A percentile compares a stretch with the other conserved stretches of the same genome.
Evolutionary conservation across 1,140 invertebrate genomes (phyloP).

Genomic region (Lethocerus indicus): DNA sequence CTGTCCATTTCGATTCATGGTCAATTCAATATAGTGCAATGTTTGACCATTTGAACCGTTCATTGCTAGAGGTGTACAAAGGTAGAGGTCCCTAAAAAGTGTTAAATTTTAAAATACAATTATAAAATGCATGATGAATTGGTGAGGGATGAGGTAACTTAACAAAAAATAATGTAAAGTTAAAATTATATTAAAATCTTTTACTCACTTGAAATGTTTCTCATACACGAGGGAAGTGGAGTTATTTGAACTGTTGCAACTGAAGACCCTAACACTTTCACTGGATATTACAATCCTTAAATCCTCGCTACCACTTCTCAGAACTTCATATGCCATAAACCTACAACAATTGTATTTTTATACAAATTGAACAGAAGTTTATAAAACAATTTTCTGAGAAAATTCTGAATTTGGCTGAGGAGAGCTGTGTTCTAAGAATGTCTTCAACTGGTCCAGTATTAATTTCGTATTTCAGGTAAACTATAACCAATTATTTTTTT

Average conservation of each 20-base stretch:
- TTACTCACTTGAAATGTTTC: slow-evolving; percentile 38
- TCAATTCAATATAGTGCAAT: slow-evolving; percentile 59
- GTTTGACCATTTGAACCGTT: slow-evolving; percentile 29
- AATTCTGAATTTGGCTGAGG: neutral
- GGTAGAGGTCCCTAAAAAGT: slow-evolving; percentile 34
- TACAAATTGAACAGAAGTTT: slow-evolving; percentile 1
- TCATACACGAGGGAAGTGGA: slow-evolving; percentile 40
- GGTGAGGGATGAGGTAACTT: neutral
- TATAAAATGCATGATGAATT: neutral
- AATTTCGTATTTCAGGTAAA: neutral
- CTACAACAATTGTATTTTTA: too few species aligned
- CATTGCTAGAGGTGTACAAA: slow-evolving; percentile 34
- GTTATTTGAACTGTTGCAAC: slow-evolving; percentile 23
- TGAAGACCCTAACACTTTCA: slow-evolving; percentile 60
- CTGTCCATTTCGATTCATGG: slow-evolving; percentile 31
- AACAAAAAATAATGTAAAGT: neutral
- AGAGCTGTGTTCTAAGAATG: neutral
- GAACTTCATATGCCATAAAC: slow-evolving; percentile 65
- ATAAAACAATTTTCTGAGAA: neutral
- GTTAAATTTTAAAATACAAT: neutral
- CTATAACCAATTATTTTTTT: neutral
- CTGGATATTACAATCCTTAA: slow-evolving; percentile 57
- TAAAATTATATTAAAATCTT: neutral
- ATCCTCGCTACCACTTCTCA: slow-evolving; percentile 51
- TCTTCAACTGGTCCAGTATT: neutral